phyloP scores from a whole-genome alignment of 2,888 invertebrate species.

The Tiliacea aurago region DNA sequence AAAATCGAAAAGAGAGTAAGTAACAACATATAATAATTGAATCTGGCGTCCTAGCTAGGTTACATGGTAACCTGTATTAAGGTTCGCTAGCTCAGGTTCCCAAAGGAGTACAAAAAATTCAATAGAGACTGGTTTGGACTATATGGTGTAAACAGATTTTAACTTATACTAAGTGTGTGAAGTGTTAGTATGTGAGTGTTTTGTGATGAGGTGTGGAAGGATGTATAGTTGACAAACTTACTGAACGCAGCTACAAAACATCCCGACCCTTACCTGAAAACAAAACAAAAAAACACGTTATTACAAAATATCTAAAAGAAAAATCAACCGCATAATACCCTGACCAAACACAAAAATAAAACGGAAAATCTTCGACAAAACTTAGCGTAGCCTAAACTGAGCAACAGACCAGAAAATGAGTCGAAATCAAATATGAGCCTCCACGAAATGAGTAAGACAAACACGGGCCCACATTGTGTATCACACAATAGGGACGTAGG shows the following conservation, averaged over 20 bases:
- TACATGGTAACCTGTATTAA: no score
- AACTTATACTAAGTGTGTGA: no score
- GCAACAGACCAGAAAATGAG: slow-evolving; percentile 72
- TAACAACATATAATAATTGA: no score
- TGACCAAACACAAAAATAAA: slow-evolving; percentile 55
- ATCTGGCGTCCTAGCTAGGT: no score
- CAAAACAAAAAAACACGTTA: slow-evolving; percentile 41
- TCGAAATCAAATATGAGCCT: slow-evolving; percentile 86
- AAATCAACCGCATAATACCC: slow-evolving; percentile 52
- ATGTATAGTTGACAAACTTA: slow-evolving; percentile 9
- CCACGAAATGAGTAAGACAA: slow-evolving; percentile 83
- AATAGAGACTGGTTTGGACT: no score
- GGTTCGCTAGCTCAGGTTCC: no score
- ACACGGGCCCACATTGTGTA: slow-evolving; percentile 75
- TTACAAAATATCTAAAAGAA: slow-evolving; percentile 45
- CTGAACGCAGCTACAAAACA: neutral
- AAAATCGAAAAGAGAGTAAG: no score
- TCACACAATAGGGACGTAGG: slow-evolving; percentile 77
- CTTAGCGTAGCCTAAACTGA: slow-evolving; percentile 69
- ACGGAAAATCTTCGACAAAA: slow-evolving; percentile 78
- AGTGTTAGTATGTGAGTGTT: no score
- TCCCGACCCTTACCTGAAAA: slow-evolving; percentile 62
- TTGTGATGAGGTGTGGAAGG: no score
- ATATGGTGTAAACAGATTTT: no score
- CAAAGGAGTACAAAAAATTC: no score